Evolutionary conservation across 2,113 vertebrate genomes (phyloP).

Genomic region (Platysternon megacephalum): DNA sequence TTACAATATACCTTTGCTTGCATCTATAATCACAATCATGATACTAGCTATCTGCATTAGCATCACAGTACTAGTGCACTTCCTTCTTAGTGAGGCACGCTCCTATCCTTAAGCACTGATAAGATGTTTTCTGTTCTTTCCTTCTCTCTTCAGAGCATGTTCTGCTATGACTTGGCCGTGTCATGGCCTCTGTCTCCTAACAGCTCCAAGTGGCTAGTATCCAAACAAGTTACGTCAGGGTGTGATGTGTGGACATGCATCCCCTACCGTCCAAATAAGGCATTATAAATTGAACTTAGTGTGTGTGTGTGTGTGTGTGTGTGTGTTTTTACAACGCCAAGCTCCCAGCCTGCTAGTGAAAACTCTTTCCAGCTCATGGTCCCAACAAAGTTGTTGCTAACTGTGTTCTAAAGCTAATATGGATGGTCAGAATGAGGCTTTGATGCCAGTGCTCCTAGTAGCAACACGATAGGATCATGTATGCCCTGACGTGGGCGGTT

Average conservation of each 20-base stretch:
- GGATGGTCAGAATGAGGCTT: not conserved
- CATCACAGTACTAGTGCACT: not conserved
- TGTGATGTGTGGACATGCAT: not conserved
- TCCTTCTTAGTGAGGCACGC: not conserved
- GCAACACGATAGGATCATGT: not conserved
- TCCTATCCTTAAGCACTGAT: not conserved
- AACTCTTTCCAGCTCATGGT: not conserved
- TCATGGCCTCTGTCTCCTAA: not conserved
- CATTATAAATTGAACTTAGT: not conserved
- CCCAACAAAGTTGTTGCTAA: not conserved
- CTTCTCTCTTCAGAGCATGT: not conserved
- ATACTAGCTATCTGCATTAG: not conserved
- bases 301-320: slow-evolving; percentile 14
- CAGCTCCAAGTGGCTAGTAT: not conserved
- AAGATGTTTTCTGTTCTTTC: not conserved
- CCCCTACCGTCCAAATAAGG: not conserved
- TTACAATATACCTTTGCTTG: not conserved
- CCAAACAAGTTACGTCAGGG: not conserved
- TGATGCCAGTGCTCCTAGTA: not conserved
- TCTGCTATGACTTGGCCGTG: not conserved
- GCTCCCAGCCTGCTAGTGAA: not conserved
- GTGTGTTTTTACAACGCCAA: not conserved
- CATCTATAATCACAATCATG: not conserved
- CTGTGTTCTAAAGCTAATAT: not conserved
- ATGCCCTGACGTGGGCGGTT: not conserved